Evolutionary conservation across 2,797 vertebrate species (phyloP).

Genomic region (Darevskia nairensis): DNA sequence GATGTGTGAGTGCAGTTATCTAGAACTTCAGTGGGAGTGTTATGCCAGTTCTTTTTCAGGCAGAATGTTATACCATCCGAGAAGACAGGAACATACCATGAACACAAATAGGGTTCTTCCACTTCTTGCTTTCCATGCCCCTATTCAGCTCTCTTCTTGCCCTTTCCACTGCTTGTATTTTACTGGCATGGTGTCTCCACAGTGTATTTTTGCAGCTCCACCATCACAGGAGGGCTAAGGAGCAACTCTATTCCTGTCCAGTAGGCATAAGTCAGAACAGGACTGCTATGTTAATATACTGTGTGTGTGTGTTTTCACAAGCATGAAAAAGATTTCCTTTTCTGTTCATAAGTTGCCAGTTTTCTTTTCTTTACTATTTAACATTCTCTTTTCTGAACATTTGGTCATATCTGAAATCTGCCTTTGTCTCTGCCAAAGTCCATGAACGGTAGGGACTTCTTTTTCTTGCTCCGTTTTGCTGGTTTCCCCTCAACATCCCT

Average conservation of each 20-base stretch:
- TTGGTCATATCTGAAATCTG: slow-evolving; percentile 16
- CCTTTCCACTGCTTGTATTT: background rate
- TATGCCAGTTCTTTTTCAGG: background rate
- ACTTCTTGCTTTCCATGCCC: background rate
- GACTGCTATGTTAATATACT: background rate
- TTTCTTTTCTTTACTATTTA: background rate
- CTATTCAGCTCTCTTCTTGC: background rate
- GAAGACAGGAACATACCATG: background rate
- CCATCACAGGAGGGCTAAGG: background rate
- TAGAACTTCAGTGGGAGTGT: background rate
- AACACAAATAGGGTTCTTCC: background rate
- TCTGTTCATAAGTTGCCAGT: background rate
- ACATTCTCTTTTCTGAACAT: background rate
- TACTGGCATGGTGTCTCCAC: background rate
- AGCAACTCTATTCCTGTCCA: background rate
- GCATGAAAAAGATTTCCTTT: background rate
- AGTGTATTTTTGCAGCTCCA: background rate
- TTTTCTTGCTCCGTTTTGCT: slow-evolving; percentile 7
- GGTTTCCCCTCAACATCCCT: slow-evolving; percentile 6
- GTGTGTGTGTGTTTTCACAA: background rate
- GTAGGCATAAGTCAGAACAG: background rate
- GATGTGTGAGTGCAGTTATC: background rate
- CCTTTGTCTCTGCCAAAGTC: background rate
- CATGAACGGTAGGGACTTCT: background rate
- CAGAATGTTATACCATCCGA: background rate